Conservation (phyloP, 2,888 invertebrate species). For the Patella depressa region DNA sequence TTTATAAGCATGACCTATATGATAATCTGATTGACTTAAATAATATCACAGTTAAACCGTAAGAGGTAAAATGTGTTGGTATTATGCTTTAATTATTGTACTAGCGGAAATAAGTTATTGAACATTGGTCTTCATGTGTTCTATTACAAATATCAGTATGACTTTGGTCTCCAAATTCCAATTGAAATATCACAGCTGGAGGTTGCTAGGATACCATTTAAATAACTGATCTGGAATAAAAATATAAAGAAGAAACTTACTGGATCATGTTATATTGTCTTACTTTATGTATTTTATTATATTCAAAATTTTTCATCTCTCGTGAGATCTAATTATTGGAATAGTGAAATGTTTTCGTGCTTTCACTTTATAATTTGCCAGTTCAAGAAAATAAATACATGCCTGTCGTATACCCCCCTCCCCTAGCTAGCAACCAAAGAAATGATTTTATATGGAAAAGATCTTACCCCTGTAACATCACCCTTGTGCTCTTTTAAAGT, state of each 20-base stretch:
- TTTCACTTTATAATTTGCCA: not conserved
- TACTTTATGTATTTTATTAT: not conserved
- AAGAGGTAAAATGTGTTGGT: no score
- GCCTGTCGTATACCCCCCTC: not conserved
- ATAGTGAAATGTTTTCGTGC: no score
- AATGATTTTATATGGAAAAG: no score
- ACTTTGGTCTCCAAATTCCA: constrained; percentile 59
- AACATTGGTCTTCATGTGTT: no score
- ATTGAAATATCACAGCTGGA: constrained; percentile 62
- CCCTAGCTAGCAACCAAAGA: not conserved
- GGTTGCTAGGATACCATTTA: constrained; percentile 61
- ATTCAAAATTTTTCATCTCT: no score
- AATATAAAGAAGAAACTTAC: not conserved
- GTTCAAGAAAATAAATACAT: not conserved
- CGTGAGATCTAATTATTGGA: no score
- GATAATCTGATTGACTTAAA: no score
- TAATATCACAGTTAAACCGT: no score
- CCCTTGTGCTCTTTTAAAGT: constrained; percentile 49
- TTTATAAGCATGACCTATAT: no score
- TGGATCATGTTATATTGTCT: not conserved
- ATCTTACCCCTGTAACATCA: constrained; percentile 60
- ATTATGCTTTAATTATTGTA: no score
- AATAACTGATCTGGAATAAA: constrained; percentile 57
- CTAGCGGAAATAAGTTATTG: no score
- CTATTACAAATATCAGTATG: no score